Evolutionary conservation across 2,113 vertebrate species (phyloP).

Genomic region (Corythoichthys haematopterus): DNA sequence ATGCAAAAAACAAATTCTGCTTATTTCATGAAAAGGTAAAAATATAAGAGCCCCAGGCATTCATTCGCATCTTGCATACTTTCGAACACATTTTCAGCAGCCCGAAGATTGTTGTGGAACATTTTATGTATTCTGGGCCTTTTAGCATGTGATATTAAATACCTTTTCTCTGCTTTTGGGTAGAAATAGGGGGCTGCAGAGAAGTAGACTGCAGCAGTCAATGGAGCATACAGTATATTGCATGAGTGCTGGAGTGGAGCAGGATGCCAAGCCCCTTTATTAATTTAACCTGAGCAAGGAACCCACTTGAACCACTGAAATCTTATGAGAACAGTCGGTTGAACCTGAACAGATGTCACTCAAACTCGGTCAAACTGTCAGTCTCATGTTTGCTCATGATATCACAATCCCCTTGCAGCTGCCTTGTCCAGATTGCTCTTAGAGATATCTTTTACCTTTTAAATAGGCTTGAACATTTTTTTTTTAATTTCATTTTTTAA

Average conservation of each 20-base stretch:
- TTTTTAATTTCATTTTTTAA: too few relatives aligned
- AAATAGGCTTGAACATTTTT: background rate
- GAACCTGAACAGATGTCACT: slow-evolving; percentile 2
- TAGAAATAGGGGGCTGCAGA: background rate
- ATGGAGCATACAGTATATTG: background rate
- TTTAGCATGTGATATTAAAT: background rate
- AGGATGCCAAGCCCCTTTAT: background rate
- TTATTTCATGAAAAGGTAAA: slow-evolving; percentile 39
- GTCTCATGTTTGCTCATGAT: background rate
- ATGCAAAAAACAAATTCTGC: slow-evolving; percentile 24
- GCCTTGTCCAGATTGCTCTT: background rate
- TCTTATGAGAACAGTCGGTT: background rate
- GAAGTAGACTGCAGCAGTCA: background rate
- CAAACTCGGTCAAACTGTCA: background rate
- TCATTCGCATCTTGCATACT: slow-evolving; percentile 31
- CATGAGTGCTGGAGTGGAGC: background rate
- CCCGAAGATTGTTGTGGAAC: slow-evolving; percentile 35
- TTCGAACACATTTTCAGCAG: slow-evolving; percentile 27
- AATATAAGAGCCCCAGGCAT: slow-evolving; percentile 27
- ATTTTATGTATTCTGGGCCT: slow-evolving; percentile 36
- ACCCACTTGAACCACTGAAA: slow-evolving; percentile 3
- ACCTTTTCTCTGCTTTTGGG: background rate
- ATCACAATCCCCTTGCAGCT: background rate
- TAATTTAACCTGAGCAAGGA: slow-evolving; percentile 2
- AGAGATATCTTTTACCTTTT: background rate